Evolutionary conservation across 2,888 invertebrate genomes (phyloP), one percentile per base, ranked within the genome.

Genomic region (Papilio gigon): DNA sequence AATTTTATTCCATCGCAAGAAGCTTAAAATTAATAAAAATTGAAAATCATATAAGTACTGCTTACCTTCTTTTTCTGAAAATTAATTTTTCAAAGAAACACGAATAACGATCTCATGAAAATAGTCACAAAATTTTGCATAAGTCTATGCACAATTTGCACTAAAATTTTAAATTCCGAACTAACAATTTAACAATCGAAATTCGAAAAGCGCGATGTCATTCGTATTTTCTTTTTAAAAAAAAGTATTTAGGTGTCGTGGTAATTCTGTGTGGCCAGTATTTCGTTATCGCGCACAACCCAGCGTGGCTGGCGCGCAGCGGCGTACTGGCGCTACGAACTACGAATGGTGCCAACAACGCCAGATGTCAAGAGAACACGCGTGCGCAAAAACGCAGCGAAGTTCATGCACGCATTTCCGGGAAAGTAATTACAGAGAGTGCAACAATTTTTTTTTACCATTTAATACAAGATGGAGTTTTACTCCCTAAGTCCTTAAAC

Each of bases 221-320:
- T 80, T 84, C 83, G 78, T 73, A 74, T 73, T 74, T 73, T 71
- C 71, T 72, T 71, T 65, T 66, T 58, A 8, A 50, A 35, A 42
- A 42, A 42, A 14, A 35, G 8, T 59, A 42, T 68, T 74, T 74
- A 74, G 77, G 60, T 71, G 67, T 72, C 81, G 81, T 82, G 81
- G 81, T 83, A 79, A 78, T 78, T 73, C 72, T 75, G 75, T 77
- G 80, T 81, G 81, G 82, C 80, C 80, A 80, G 79, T 78, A 80
- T 75, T 72, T 76, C 79, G 76, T 78, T 77, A 80, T 72, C 78
- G 76, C 84, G 81, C 85, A 78, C 84, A 78, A 77, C 80, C 79
- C 77, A 77, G 85, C 80, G 83, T 77, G 77, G 80, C 78, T 80
- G 82, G 80, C 88, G 87, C 84, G 81, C 85, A 80, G 80, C 83